These are phyloP conservation scores for Spinus olivaceus DNA, from an alignment of 2,797 vertebrate species.

Conservation along the genomic window DNA sequence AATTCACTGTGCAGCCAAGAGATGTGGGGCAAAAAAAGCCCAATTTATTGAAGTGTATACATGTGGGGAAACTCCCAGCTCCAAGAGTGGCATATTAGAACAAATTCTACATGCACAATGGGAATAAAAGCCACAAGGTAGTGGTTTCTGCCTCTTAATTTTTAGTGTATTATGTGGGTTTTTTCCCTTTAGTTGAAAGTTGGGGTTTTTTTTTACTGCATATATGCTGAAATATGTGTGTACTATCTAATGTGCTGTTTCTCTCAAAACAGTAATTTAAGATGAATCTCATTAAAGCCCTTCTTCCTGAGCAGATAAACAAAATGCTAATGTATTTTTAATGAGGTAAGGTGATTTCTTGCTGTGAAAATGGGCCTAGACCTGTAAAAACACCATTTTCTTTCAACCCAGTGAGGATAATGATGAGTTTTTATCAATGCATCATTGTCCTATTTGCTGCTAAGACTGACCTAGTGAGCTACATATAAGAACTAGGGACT, in stretches of 20 bases:
- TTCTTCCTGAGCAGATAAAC: conserved; percentile 33
- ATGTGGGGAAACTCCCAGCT: background rate
- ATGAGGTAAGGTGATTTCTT: conserved; percentile 47
- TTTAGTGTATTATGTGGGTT: background rate
- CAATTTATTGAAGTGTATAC: background rate
- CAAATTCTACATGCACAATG: background rate
- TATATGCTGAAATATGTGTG: background rate
- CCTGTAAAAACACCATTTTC: conserved; percentile 3
- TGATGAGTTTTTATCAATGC: background rate
- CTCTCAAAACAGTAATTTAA: conserved; percentile 39
- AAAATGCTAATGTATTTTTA: conserved; percentile 43
- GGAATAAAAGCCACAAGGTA: background rate
- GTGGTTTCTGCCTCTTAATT: background rate
- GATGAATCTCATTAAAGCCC: conserved; percentile 35
- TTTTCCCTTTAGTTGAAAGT: background rate
- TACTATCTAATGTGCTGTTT: background rate
- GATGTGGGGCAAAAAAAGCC: background rate
- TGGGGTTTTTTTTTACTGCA: background rate
- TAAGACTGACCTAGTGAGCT: conserved; percentile 43
- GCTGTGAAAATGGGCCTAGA: conserved; percentile 42
- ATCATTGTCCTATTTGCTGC: conserved; percentile 38
- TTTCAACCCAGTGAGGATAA: background rate
- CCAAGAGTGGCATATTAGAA: background rate
- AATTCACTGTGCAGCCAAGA: background rate
- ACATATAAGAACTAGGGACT: background rate